Evolutionary conservation across 2,113 vertebrate species (phyloP).

Genomic region (Entosphenus tridentatus): DNA sequence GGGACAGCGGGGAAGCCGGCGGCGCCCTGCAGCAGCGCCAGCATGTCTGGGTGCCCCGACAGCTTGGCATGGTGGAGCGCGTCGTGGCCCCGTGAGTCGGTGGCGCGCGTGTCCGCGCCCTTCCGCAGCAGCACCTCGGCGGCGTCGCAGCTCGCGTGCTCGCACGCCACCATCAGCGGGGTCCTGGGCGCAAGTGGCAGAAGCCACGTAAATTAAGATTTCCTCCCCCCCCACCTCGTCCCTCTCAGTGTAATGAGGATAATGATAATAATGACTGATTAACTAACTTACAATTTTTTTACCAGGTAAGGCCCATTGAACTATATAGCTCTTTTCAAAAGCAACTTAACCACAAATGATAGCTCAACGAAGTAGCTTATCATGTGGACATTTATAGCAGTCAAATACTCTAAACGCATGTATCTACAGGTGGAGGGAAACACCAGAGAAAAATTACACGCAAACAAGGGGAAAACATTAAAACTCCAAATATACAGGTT

Average conservation of each 20-base stretch:
- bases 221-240: background rate
- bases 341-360: too few relatives aligned
- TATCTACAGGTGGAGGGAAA: too few relatives aligned
- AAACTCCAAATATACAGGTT: too few relatives aligned
- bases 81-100: slow-evolving; percentile 52
- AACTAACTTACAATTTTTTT: too few relatives aligned
- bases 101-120: slow-evolving; percentile 36
- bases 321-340: too few relatives aligned
- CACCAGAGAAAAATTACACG: too few relatives aligned
- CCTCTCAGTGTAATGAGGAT: background rate
- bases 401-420: too few relatives aligned
- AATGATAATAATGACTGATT: too few relatives aligned
- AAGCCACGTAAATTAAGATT: background rate
- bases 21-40: slow-evolving; percentile 37
- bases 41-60: slow-evolving; percentile 55
- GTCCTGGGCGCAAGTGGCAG: slow-evolving; percentile 30
- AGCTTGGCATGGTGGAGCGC: slow-evolving; percentile 59
- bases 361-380: too few relatives aligned
- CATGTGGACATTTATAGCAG: too few relatives aligned
- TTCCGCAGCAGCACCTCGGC: slow-evolving; percentile 61
- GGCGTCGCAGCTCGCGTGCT: slow-evolving; percentile 59
- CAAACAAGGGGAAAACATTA: too few relatives aligned
- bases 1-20: slow-evolving; percentile 13
- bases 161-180: slow-evolving; percentile 67
- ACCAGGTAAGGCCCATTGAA: too few relatives aligned